Conservation (phyloP, 2,113 vertebrate species). For the Brachyhypopomus gauderio region DNA sequence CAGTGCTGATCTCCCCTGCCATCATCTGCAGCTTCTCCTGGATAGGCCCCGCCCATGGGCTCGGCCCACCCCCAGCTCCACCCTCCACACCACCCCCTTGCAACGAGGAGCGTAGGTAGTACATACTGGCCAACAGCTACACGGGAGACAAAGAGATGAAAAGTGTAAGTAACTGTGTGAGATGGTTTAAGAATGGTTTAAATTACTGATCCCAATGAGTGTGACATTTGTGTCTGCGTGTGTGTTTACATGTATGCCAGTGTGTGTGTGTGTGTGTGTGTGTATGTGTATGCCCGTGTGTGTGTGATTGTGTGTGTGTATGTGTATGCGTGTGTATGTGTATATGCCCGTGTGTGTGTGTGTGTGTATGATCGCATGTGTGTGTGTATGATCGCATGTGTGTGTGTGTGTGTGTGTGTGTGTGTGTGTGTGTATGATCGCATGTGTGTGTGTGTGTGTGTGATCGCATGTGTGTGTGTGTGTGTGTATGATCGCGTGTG, state of each 20-base stretch:
- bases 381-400: no score
- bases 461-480: conserved; percentile 3
- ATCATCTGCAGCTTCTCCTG: conserved; percentile 90
- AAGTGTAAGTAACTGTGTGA: no score
- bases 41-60: conserved; percentile 79
- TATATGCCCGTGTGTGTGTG: neutral
- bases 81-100: conserved; percentile 62
- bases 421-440: no score
- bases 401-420: conserved; percentile 1
- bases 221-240: no score
- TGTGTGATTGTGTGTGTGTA: conserved; percentile 1
- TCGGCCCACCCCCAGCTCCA: conserved; percentile 47
- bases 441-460: conserved; percentile 4
- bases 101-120: conserved; percentile 82
- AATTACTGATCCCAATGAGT: no score
- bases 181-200: no score
- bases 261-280: neutral
- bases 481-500: conserved; percentile 2
- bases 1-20: conserved; percentile 87
- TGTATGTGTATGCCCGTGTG: neutral
- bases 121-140: conserved; percentile 90
- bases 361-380: no score
- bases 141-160: conserved; percentile 34
- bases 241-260: no score
- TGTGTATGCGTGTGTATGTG: neutral